Conservation (phyloP, 1,140 invertebrate species). For the Panulirus ornatus region DNA sequence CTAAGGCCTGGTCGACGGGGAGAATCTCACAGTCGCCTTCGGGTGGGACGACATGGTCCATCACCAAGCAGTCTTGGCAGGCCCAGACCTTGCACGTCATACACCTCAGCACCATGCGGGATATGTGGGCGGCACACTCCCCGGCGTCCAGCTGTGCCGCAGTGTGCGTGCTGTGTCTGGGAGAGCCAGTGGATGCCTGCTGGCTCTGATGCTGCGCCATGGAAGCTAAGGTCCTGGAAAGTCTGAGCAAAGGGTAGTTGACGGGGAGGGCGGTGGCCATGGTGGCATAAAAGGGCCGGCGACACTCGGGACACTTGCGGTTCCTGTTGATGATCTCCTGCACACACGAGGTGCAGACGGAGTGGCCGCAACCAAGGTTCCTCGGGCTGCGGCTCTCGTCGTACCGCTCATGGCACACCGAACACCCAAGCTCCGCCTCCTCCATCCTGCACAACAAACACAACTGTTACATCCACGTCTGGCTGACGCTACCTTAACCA, state of each 20-base stretch:
- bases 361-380: constrained; percentile 56
- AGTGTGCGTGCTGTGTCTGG: background rate
- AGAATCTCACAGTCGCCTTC: constrained; percentile 35
- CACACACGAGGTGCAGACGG: constrained; percentile 44
- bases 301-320: constrained; percentile 58
- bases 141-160: constrained; percentile 22
- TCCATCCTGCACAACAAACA: constrained; percentile 29
- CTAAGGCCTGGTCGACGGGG: constrained; percentile 37
- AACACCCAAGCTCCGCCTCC: constrained; percentile 54
- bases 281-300: constrained; percentile 56
- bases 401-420: constrained; percentile 55
- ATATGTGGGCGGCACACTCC: constrained; percentile 50
- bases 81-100: constrained; percentile 64
- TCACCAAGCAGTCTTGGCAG: constrained; percentile 50
- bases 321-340: constrained; percentile 54
- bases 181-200: background rate
- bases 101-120: constrained; percentile 47
- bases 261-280: constrained; percentile 43
- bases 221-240: constrained; percentile 40
- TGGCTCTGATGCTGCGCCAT: background rate
- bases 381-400: constrained; percentile 50
- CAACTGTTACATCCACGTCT: too few relatives aligned
- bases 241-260: constrained; percentile 52
- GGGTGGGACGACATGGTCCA: constrained; percentile 58
- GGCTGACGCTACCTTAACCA: too few relatives aligned